phyloP scores from a whole-genome alignment of 2,888 invertebrate species.

The Lochmaea crataegi region DNA sequence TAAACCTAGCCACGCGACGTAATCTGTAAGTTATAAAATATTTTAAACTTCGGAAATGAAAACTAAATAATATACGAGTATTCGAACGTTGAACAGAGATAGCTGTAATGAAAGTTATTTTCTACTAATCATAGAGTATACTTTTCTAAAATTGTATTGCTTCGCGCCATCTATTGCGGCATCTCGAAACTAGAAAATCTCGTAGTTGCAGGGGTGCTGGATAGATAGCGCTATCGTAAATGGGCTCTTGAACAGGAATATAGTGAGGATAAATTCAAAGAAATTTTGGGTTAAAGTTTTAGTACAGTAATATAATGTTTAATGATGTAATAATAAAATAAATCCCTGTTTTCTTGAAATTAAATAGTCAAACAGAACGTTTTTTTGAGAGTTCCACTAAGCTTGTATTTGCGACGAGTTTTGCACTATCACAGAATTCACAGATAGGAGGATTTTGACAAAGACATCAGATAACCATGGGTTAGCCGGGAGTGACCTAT shows the following conservation, averaged over 20 bases:
- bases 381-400: too few species aligned
- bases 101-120: not conserved
- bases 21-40: not conserved
- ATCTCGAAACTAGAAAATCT: conserved; percentile 11
- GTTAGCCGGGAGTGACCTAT: too few species aligned
- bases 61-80: not conserved
- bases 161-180: conserved; percentile 41
- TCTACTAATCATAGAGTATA: not conserved
- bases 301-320: not conserved
- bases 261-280: not conserved
- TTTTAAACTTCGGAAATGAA: not conserved
- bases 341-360: too few species aligned
- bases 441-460: too few species aligned
- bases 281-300: not conserved
- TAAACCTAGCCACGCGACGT: not conserved
- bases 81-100: not conserved
- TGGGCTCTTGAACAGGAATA: not conserved
- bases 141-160: conserved; percentile 22
- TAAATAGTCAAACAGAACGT: too few species aligned
- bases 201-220: not conserved
- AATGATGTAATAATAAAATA: not conserved
- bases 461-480: too few species aligned
- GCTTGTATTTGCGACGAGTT: too few species aligned
- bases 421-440: too few species aligned
- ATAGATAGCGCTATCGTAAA: conserved; percentile 15